Base-by-base conservation (phyloP, 2,113 vertebrate genomes). In the Cavia aperea region DNA sequence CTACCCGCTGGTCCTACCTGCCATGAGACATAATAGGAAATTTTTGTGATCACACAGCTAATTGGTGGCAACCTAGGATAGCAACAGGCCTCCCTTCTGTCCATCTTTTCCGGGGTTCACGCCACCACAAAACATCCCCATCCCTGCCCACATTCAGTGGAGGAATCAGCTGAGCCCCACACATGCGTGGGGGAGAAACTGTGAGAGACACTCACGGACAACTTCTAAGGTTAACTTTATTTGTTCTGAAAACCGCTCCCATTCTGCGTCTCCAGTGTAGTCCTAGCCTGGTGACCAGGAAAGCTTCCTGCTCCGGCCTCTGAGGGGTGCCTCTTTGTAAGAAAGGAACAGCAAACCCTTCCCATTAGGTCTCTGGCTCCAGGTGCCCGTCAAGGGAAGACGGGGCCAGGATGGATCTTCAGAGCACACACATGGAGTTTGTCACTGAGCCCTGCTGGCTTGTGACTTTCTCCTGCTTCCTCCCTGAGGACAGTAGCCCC, bases 201-300 rank as follows among this genome's bases (percentile, higher is more conserved):
- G 6, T 31, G 43, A 82, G 46, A 79, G 66, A n/a, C 12, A 87
- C n/a, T 7, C 16, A 82, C 70, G 60, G 56, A 87, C 81, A 89
- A 81, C 21, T n/a, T 88, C 78, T 31, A 87, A 87, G 1, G 15
- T 93, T 89, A 66, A 68, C 56, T 97, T 97, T 96, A 97, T 96
- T 96, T 95, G 83, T 90, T 85, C 78, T 66, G 81, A 78, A 95
- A 96, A 94, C 49, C 39, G 63, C 36, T 10, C 73, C 62, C 58
- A 33, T 36, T 81, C 84, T 36, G 77, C n/a, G 72, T 36, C 85
- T 81, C 60, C 58, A 46, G 21, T 54, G 60, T 36, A 46, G 79
- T 85, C 83, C 90, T 70, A 72, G 90, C 39, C 81, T 65, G 15
- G 23, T 72, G 75, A 94, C 56, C 43, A 84, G 39, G 54, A 86